Percentiles rank a stretch among this genome's conserved stretches.
phyloP scores from a whole-genome alignment of 1,140 invertebrate genomes.

The Bombus soroeensis region DNA sequence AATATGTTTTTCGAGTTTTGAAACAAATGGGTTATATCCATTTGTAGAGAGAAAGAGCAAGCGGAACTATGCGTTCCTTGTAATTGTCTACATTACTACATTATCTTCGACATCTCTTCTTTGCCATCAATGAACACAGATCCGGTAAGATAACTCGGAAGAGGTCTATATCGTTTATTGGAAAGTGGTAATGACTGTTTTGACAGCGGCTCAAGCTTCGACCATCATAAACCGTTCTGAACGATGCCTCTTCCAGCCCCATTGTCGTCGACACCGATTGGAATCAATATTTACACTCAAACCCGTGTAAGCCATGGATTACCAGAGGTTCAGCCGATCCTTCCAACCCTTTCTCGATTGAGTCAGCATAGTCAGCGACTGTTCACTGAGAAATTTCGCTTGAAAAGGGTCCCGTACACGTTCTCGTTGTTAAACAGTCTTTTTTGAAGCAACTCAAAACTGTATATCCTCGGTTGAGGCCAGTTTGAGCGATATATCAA shows the following conservation, averaged over 20 bases:
- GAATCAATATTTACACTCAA: constrained; percentile 80
- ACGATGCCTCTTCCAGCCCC: constrained; percentile 15
- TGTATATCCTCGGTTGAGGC: background rate
- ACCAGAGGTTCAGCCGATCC: constrained; percentile 66
- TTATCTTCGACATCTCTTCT: background rate
- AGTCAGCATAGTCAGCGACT: constrained; percentile 15
- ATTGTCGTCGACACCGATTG: constrained; percentile 74
- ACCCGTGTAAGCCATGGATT: constrained; percentile 74
- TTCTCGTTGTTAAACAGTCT: background rate
- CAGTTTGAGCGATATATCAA: background rate
- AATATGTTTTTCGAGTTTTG: no score
- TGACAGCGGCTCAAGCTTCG: constrained; percentile 70
- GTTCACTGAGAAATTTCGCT: background rate
- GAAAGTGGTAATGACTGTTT: constrained; percentile 75
- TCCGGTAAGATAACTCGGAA: background rate
- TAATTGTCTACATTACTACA: no score
- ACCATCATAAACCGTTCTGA: constrained; percentile 26
- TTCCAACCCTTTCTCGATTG: constrained; percentile 73
- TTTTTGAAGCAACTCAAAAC: background rate
- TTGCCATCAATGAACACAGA: background rate
- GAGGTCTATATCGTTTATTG: constrained; percentile 46
- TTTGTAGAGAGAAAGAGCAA: background rate
- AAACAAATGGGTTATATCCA: no score
- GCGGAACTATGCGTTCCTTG: background rate
- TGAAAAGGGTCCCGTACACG: constrained; percentile 1